Evolutionary conservation across 2,113 vertebrate species (phyloP).

Genomic region (Chamaea fasciata): DNA sequence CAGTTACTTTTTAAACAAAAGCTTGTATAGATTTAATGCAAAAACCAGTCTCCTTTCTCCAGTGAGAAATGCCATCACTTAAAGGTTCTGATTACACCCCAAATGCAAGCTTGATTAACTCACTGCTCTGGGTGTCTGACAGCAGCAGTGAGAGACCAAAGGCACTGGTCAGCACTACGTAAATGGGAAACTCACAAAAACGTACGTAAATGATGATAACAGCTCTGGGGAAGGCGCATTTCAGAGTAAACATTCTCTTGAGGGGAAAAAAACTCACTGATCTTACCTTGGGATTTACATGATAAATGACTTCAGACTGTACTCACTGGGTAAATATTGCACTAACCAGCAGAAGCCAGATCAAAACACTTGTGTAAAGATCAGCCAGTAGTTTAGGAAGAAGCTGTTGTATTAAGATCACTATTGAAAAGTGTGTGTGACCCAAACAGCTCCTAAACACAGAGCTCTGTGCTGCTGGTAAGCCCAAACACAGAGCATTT

Average conservation of each 20-base stretch:
- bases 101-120: not conserved
- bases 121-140: not conserved
- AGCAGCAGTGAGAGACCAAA: not conserved
- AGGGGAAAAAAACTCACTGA: not conserved
- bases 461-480: not conserved
- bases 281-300: not conserved
- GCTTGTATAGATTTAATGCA: not conserved
- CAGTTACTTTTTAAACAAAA: not conserved
- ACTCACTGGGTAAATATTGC: not conserved
- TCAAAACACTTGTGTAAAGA: not conserved
- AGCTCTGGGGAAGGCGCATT: not conserved
- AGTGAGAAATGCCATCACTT: not conserved
- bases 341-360: not conserved
- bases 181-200: not conserved
- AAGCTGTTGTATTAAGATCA: not conserved
- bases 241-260: not conserved
- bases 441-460: not conserved
- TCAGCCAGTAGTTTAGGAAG: not conserved
- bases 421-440: not conserved
- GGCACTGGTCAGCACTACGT: not conserved
- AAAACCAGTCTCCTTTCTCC: not conserved
- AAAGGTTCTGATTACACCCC: not conserved
- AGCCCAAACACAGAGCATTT: not conserved
- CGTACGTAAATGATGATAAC: not conserved
- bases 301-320: not conserved